Evolutionary conservation across 2,797 vertebrate genomes (phyloP), one percentile per base, ranked within the genome.

Genomic region (Gallinago nigripennis): DNA sequence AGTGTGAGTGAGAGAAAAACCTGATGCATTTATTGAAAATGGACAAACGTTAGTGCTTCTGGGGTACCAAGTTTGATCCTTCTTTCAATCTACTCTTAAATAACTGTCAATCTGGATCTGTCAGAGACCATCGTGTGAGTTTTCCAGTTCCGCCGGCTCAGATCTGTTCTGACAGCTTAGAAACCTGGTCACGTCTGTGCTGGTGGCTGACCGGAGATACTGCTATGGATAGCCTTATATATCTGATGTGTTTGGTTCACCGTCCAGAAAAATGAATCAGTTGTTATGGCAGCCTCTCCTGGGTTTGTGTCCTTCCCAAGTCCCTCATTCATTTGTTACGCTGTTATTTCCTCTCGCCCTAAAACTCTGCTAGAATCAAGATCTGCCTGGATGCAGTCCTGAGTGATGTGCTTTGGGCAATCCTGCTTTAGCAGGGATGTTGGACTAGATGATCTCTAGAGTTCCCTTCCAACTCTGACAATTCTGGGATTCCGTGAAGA

Each of bases 341-440:
- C 5, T 60, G 7, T 90, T 93, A 54, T 90, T 91, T 81, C 18
- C 48, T 64, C 16, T 66, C 70, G 25, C 56, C 53, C 90, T 86
- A 72, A 82, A 56, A 35, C 4, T 72, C 41, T 18, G 20, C 13
- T 71, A 25, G 60, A 54, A 83, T 82, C 48, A 76, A 68, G 35
- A 46, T 21, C 45, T 20, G 11, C 45, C 45, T 46, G 21, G 45
- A 46, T 12, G 21, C 45, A 46, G 45, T 23, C 45, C 21, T 46
- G 45, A 46, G 21, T 46, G 21, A 46, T 46, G 45, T 46, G 45
- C 45, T 46, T 6, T 46, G 12, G 45, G 45, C 21, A 46, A 46
- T 46, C 21, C 45, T 46, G 21, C 45, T 46, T 23, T 46, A 46
- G 45, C 20, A 12, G 45, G 45, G 45, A 21, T 23, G 45, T 46